Evolutionary conservation across 2,888 invertebrate genomes (phyloP), one percentile per base, ranked within the genome.

Genomic region (Alloplasta piceator): DNA sequence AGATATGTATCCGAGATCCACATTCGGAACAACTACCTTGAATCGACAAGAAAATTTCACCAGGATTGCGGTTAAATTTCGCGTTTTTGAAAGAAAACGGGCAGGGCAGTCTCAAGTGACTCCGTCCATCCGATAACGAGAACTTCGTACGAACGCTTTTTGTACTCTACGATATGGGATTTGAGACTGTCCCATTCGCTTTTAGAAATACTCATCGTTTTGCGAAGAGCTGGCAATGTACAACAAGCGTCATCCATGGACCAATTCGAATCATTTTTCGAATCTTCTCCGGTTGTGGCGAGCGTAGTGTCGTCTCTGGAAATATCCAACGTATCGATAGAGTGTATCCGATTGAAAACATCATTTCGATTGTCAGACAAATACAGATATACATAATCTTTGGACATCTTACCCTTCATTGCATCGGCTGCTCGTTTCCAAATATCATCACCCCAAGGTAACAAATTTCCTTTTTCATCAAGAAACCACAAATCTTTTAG

Each of bases 51-150:
- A 73, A 80, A 6, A 38, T 79, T 41, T 64, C 75, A 3, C 77
- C 75, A 10, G 71, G 72, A 48, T 61, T 76, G 4, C 56, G 66
- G 70, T 78, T 80, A 2, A 84, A 78, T 55, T 77, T 74, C 0
- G 82, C 82, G 43, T 82, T 75, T 73, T 83, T 84, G 10, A 85
- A 82, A 0, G 75, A 6, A n/a, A 74, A 84, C 0, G 82, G 75
- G 55, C 81, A 85, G 5, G 83, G 85, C 12, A 85, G 48, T 80
- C 77, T 82, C 14, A 83, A 14, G 10, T 84, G 39, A 56, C 10
- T 46, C 80, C 41, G 78, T 73, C 78, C 82, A 82, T 66, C 80
- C 80, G 41, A 61, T 10, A 4, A 58, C 48, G 7, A 83, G 72
- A 38, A 77, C 78, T 50, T 83, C 77, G 38, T 82, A 83, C 36